Evolutionary conservation across 2,888 invertebrate genomes (phyloP).

Genomic region (Stictocephala bisonia): DNA sequence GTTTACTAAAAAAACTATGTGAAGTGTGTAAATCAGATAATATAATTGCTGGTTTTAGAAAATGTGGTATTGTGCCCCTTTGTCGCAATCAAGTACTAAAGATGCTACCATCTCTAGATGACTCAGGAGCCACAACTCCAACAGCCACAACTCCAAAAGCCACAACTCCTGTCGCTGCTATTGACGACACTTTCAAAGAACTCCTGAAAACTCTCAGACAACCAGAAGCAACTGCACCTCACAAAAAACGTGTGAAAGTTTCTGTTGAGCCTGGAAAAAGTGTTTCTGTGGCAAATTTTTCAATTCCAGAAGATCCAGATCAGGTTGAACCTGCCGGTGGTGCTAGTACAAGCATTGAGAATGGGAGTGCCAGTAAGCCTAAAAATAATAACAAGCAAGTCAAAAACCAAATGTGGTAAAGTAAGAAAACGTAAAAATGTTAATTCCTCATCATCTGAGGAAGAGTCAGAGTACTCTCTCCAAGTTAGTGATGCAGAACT

Average conservation of each 20-base stretch:
- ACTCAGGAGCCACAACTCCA: no score
- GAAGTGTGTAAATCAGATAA: slow-evolving; percentile 41
- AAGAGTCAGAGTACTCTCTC: slow-evolving; percentile 38
- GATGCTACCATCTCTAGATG: slow-evolving; percentile 36
- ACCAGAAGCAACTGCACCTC: slow-evolving; percentile 30
- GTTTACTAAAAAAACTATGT: slow-evolving; percentile 42
- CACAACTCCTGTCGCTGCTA: no score
- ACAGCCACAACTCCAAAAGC: no score
- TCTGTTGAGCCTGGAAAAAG: slow-evolving; percentile 40
- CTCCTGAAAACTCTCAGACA: slow-evolving; percentile 40
- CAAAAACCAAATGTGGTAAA: no score
- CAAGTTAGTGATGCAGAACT: slow-evolving; percentile 38
- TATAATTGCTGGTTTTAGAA: slow-evolving; percentile 46
- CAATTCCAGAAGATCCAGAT: slow-evolving; percentile 17
- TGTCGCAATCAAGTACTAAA: slow-evolving; percentile 39
- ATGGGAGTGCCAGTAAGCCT: background rate
- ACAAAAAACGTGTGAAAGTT: slow-evolving; percentile 37
- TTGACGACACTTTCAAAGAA: slow-evolving; percentile 35
- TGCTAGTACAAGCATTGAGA: background rate
- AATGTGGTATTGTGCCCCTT: slow-evolving; percentile 45
- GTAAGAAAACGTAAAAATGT: no score
- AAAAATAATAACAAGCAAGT: slow-evolving; percentile 41
- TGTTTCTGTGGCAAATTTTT: slow-evolving; percentile 36
- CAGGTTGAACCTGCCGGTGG: slow-evolving; percentile 20
- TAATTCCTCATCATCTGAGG: slow-evolving; percentile 38